Evolutionary conservation across 1,140 invertebrate species (phyloP), one percentile per base, ranked within the genome.

Genomic region (Antheraea pernyi): DNA sequence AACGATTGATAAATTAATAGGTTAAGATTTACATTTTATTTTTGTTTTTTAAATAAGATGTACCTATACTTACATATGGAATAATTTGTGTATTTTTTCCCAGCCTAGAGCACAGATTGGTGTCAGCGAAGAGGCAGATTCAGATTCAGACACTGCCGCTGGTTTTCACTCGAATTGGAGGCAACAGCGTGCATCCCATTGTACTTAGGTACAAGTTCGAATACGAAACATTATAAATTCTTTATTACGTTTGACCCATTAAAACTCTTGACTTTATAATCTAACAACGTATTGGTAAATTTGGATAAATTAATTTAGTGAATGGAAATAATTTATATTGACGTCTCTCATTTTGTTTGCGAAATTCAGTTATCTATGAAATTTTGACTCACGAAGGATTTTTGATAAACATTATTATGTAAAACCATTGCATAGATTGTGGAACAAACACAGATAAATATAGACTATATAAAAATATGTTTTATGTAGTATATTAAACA

Each of bases 91-190:
- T n/a, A n/a, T n/a, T 39, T 39, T 39, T 46, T 80, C 76, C 3
- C 76, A 91, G 88, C 85, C 86, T 18, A 79, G 88, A 39, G 88
- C 88, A 0, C 85, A 88, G 60, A 89, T 91, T 2, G 83, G 84
- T 10, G 78, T 77, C 0, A 79, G 77, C 69, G 83, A 85, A 53
- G 83, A 84, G 46, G 82, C 83, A 0, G 88, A 91, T 68, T 91
- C 88, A 0, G 88, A 91, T 70, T 91, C 88, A 0, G 88, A 91
- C 69, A 82, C 83, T 0, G 88, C 88, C 0, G 88, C 88, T 1
- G 88, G 88, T 3, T 91, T 91, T 69, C 88, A 91, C 63, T 76
- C 88, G 0, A 83, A 86, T 0, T 91, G 88, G 88, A 71, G 83
- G 63, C 85, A 91, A 36, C 86, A 85, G 48, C 74, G 84, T 7